Base-by-base conservation (phyloP, 1,140 invertebrate species). In the Patella vulgata region DNA sequence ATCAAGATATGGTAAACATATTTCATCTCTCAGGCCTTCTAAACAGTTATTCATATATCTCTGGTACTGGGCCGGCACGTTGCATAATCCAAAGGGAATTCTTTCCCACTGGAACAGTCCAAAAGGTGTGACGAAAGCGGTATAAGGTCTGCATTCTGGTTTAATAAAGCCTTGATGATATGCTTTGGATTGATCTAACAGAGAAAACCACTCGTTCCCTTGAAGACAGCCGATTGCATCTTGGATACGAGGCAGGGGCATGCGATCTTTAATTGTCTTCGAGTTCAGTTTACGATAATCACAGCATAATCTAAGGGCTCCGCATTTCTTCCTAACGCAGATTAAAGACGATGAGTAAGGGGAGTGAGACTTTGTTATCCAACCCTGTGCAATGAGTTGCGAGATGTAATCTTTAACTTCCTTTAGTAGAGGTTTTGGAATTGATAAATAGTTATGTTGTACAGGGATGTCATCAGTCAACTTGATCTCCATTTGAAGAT, bases 1-100 rank as follows among this genome's bases (percentile, higher is more conserved):
- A 54, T 69, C 67, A 8, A 67, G n/a, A 46, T 69, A 69, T 11
- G 47, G n/a, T 12, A 66, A 23, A 59, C 63, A 66, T 27, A 33
- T 51, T 25, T 53, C 48, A 17, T 44, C 25, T 14, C 27, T 52
- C 27, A 66, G 28, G 11, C 42, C 63, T 25, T 43, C 40, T 19
- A 58, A n/a, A 9, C 30, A 25, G 6, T 25, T 14, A 19, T 61
- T 30, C 63, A 70, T 70, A 23, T 44, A 33, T 6, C 59, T 36
- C 40, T 59, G 58, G 21, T 66, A 66, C 14, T 51, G 42, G 2
- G 52, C 55, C 21, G 63, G 51, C 9, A 63, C 67, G 4, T 51
- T 52, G 33, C 44, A 50, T 19, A 70, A 30, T 6, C 67, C 67
- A 60, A 70, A 65, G 5, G 58, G 58, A 44, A 70, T 58, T 5